Evolutionary conservation across 2,888 invertebrate genomes (phyloP).

Genomic region (Drosophila aldrichi): DNA sequence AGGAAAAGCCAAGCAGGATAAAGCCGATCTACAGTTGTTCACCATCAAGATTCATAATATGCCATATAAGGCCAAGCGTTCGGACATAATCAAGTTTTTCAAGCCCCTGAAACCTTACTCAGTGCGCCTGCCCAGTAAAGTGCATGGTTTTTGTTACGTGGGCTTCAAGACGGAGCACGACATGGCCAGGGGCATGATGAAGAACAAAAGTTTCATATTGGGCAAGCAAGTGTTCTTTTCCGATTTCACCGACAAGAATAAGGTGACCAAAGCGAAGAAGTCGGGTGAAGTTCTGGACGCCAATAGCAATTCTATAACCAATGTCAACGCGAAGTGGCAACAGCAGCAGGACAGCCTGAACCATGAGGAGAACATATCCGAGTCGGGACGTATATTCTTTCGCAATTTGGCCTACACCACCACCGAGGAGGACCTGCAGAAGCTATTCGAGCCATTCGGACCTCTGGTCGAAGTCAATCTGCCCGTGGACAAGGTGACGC

Average conservation of each 20-base stretch:
- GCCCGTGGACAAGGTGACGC: slow-evolving; percentile 93
- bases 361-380: slow-evolving; percentile 92
- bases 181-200: slow-evolving; percentile 91
- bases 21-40: slow-evolving; percentile 85
- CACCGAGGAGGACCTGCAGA: slow-evolving; percentile 93
- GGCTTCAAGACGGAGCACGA: slow-evolving; percentile 94
- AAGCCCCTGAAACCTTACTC: slow-evolving; percentile 92
- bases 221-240: slow-evolving; percentile 88
- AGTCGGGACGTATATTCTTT: slow-evolving; percentile 96
- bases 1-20: slow-evolving; percentile 84
- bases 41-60: slow-evolving; percentile 92
- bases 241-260: slow-evolving; percentile 86
- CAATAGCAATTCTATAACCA: neutral
- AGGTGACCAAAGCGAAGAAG: slow-evolving; percentile 79
- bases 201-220: slow-evolving; percentile 93
- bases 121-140: slow-evolving; percentile 91
- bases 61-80: slow-evolving; percentile 92
- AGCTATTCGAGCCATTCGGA: slow-evolving; percentile 94
- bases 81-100: slow-evolving; percentile 94
- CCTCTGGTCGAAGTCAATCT: slow-evolving; percentile 94
- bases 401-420: slow-evolving; percentile 95
- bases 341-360: slow-evolving; percentile 88
- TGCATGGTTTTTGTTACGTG: slow-evolving; percentile 95
- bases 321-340: slow-evolving; percentile 87
- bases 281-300: slow-evolving; percentile 35